Evolutionary conservation across 53 echinoderm and acorn worm genomes (phyloP).

Genomic region (Astropecten irregularis): DNA sequence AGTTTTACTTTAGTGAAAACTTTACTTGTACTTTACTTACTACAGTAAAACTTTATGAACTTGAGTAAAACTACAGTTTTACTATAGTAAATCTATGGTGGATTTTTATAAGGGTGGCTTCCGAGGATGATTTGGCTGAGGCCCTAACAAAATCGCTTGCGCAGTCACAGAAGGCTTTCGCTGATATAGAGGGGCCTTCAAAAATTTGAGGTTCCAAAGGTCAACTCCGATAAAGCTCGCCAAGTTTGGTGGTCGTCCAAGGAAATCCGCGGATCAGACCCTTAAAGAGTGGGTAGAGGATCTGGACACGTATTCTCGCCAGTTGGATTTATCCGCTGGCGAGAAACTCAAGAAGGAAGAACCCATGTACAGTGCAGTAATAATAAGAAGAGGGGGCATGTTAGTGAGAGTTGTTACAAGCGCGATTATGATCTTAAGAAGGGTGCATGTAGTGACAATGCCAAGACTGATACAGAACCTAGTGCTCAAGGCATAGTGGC

Average conservation of each 20-base stretch:
- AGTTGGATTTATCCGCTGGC: background rate
- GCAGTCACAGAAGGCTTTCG: background rate
- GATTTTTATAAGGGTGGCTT: no score
- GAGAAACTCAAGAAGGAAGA: background rate
- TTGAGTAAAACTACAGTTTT: no score
- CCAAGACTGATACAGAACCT: background rate
- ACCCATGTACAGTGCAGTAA: background rate
- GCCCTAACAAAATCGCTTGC: background rate
- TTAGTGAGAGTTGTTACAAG: background rate
- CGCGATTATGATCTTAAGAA: background rate
- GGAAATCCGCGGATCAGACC: background rate
- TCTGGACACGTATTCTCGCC: background rate
- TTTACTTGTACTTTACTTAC: no score
- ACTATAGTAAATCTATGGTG: no score
- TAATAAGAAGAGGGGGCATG: background rate
- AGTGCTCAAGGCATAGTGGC: background rate
- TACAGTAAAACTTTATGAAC: no score
- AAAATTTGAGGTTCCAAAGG: slow-evolving; percentile 18
- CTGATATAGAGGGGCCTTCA: slow-evolving; percentile 5
- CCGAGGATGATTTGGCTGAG: no score
- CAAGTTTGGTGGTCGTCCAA: background rate
- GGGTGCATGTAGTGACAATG: background rate
- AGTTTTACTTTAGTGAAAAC: no score
- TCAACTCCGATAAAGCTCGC: background rate
- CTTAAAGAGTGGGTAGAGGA: slow-evolving; percentile 1